Base-by-base conservation (phyloP, 2,113 vertebrate genomes). In the Hypanus sabinus region DNA sequence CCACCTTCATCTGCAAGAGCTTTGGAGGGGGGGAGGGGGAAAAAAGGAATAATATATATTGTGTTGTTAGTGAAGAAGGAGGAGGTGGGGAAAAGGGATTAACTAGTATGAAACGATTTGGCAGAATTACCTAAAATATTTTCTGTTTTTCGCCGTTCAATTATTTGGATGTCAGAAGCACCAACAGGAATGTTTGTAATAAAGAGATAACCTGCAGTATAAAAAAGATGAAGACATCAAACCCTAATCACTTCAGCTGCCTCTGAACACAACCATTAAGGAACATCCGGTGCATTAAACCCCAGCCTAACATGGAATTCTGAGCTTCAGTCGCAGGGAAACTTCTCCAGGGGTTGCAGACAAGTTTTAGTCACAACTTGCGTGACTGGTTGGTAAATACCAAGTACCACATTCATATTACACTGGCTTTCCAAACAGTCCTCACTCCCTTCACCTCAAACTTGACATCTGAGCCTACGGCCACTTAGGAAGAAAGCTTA, bases 141-240 rank as follows among this genome's bases (percentile, higher is more conserved):
- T 94, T 98, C 98, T 10, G 98, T 98, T 96, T 97, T 98, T 93
- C 97, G 97, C 94, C 97, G 96, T 95, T 98, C 98, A 55, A 98
- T 97, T 94, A 98, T 98, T 95, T 98, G 98, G 95, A 98, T 98
- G 95, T 98, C 98, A 0, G 94, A 97, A 90, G 98, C 97, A 94
- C 97, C 97, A 0, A 96, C 95, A 55, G 98, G 98, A 95, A 98
- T 97, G 95, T 97, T 98, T 94, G 97, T 98, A 95, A 98, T 96
- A 85, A 98, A 97, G 55, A 97, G 96, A 0, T 98, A 98, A 94
- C 98, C 98, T 98, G 94, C 60, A 94, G 94, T 94, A 93, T 60
- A 94, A 65, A 5, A 38, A 3, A 73, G 94, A 94, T 36, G 0
- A 33, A 36, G 94, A 30, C 0, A 0, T 94, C 24, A 95, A 71